phyloP scores from a whole-genome alignment of 2,797 vertebrate species.

The Ambastaia sidthimunki region DNA sequence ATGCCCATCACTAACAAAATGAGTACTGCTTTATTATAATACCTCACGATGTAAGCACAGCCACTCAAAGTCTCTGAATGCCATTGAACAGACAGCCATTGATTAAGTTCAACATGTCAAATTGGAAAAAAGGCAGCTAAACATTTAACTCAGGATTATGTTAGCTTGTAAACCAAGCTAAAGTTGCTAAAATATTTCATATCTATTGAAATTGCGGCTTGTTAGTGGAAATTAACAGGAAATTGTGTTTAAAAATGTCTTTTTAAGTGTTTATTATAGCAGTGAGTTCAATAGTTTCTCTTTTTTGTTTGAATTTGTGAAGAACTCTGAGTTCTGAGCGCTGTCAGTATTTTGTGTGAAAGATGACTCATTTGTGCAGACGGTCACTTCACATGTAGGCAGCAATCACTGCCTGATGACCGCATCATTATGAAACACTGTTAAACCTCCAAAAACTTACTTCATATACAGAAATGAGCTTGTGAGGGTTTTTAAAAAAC shows the following conservation, averaged over 20 bases:
- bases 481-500: neutral
- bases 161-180: neutral
- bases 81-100: neutral
- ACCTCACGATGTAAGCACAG: slow-evolving; percentile 7
- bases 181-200: no score
- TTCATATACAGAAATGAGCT: neutral
- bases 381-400: slow-evolving; percentile 50
- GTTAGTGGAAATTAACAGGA: no score
- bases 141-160: neutral
- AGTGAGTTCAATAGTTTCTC: slow-evolving; percentile 39
- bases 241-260: neutral
- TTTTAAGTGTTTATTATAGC: slow-evolving; percentile 28
- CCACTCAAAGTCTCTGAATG: slow-evolving; percentile 16
- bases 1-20: slow-evolving; percentile 15
- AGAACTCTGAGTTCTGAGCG: slow-evolving; percentile 56
- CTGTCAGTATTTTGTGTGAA: slow-evolving; percentile 34
- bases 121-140: neutral
- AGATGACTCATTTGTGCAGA: slow-evolving; percentile 57
- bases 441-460: slow-evolving; percentile 13
- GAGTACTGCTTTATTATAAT: slow-evolving; percentile 13
- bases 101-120: slow-evolving; percentile 32
- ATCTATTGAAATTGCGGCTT: no score
- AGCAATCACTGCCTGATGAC: slow-evolving; percentile 53
- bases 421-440: slow-evolving; percentile 29
- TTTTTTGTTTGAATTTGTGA: slow-evolving; percentile 62